Evolutionary conservation across 2,113 vertebrate species (phyloP), one percentile per base, ranked within the genome.

Genomic region (Lycaon pictus): DNA sequence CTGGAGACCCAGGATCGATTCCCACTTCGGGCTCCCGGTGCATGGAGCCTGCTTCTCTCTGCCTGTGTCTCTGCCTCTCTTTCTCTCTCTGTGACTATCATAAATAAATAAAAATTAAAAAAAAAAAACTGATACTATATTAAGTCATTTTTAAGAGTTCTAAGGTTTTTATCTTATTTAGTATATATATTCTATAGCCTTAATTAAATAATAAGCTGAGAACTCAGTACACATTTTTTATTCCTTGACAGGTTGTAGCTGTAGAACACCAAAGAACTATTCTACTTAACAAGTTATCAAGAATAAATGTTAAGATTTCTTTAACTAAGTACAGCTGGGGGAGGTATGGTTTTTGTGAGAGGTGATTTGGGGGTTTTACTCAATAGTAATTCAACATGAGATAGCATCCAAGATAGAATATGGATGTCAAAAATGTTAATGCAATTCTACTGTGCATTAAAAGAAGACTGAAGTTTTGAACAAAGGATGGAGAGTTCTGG

Each of bases 161-260:
- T 71, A 37, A 88, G 55, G 22, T n/a, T 93, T 72, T 92, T 67
- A 86, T 83, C 93, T 94, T 72, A 93, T 51, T 87, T 77, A 58
- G 48, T 72, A 7, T 58, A 35, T 72, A 87, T 77, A 27, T 86
- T 92, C n/a, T 37, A 83, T n/a, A 55, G 67, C 48, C 37, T 93
- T 25, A 93, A 80, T 82, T 83, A 93, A 94, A 84, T 92, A 48
- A 83, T 60, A 96, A 94, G 29, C 58, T 90, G 63, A 58, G 56
- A 81, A 43, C 43, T 43, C 43, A 79, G 11, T 29, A 95, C 32
- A 74, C 2, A 69, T 84, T 88, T 93, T 58, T 81, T 76, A 72
- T 60, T 96, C 60, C 72, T 90, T 74, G 62, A 96, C 80, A 96
- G 96, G 74, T 19, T 95, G 88, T 94, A 87, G 79, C 58, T 76